Conservation (phyloP, 1,140 invertebrate species). For the Wasmannia auropunctata region DNA sequence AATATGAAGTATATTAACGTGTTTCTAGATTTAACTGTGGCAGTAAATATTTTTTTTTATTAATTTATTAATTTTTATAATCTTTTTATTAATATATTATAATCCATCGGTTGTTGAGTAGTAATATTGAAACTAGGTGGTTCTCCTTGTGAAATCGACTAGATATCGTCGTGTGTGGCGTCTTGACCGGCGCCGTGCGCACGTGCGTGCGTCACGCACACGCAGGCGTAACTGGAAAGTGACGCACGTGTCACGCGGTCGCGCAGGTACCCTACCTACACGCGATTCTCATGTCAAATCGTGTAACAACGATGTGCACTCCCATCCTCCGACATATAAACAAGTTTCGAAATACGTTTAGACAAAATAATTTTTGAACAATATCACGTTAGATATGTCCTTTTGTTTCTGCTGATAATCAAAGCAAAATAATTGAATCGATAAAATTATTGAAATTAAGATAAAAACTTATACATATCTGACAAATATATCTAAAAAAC, state of each 20-base stretch:
- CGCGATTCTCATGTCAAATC: slow-evolving; percentile 25
- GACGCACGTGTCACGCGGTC: slow-evolving; percentile 66
- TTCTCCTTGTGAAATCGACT: neutral
- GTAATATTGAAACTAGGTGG: neutral
- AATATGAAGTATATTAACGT: neutral
- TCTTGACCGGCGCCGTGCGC: neutral
- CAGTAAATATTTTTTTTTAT: neutral
- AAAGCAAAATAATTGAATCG: neutral
- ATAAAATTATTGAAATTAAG: neutral
- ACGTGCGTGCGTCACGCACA: slow-evolving; percentile 58
- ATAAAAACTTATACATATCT: neutral
- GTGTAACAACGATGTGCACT: neutral
- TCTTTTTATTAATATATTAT: neutral
- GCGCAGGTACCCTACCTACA: slow-evolving; percentile 53
- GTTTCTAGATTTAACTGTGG: neutral
- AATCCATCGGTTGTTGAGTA: neutral
- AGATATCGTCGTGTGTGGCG: neutral
- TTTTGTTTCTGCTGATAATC: neutral
- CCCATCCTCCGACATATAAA: slow-evolving; percentile 1
- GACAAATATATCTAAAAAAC: neutral
- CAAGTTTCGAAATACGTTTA: neutral
- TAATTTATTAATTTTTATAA: neutral
- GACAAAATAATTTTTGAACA: neutral
- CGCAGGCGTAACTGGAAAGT: slow-evolving; percentile 63
- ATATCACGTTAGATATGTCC: neutral